Conservation (phyloP, 2,113 vertebrate species). For the Cryptoleucopteryx plumbea region DNA sequence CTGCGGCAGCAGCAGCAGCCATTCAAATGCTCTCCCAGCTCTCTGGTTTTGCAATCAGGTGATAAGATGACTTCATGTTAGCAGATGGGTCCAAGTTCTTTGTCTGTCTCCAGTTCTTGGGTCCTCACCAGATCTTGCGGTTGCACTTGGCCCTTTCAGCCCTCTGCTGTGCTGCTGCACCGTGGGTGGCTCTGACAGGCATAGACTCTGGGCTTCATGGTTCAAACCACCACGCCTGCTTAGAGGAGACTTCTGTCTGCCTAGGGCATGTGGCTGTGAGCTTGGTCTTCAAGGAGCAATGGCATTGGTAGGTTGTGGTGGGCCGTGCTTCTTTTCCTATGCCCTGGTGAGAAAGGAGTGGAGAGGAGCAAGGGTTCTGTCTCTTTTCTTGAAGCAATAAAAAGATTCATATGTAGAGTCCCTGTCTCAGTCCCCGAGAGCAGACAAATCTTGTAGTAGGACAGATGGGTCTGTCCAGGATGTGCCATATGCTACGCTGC, state of each 20-base stretch:
- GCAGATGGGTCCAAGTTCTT: not conserved
- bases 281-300: not conserved
- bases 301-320: not conserved
- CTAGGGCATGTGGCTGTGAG: rapidly evolving
- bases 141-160: not conserved
- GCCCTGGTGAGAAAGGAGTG: not conserved
- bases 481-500: not conserved
- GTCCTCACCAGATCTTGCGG: not conserved
- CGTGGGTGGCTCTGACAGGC: rapidly evolving
- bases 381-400: not conserved
- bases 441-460: not conserved
- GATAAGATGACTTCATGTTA: conserved; percentile 33
- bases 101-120: not conserved
- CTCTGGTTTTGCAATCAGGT: not conserved
- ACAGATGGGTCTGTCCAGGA: not conserved
- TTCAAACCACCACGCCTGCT: not conserved
- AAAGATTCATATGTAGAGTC: rapidly evolving
- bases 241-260: not conserved
- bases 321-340: not conserved
- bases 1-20: conserved; percentile 46
- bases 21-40: not conserved
- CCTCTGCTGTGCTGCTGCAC: not conserved
- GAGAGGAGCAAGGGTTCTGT: not conserved
- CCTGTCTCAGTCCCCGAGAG: not conserved
- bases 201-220: not conserved